Evolutionary conservation across 2,113 vertebrate species (phyloP).

Genomic region (Bubo scandiacus): DNA sequence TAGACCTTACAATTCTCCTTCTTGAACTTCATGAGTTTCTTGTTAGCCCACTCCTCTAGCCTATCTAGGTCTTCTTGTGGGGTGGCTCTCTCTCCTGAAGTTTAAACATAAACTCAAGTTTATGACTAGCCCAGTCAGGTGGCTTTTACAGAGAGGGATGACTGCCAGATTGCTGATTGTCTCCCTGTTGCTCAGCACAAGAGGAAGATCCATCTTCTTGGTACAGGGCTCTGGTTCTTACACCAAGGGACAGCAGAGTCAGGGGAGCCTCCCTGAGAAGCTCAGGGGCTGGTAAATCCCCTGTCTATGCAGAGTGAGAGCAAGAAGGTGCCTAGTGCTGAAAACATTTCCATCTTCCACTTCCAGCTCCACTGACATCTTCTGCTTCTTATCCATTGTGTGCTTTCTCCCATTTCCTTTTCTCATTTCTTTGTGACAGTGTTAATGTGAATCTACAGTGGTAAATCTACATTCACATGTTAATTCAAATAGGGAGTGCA

Average conservation of each 20-base stretch:
- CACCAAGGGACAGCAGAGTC: not conserved
- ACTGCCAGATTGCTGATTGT: not conserved
- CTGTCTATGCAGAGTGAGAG: not conserved
- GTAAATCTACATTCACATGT: not conserved
- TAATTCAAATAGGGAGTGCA: not conserved
- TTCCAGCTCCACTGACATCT: not conserved
- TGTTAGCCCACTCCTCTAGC: no score
- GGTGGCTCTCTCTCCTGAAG: no score
- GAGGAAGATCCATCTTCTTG: not conserved
- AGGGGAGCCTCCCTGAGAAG: not conserved
- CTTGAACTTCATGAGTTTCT: no score
- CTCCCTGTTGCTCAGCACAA: not conserved
- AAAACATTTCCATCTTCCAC: not conserved
- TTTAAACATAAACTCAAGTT: not conserved
- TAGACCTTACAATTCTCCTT: no score
- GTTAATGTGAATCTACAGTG: not conserved
- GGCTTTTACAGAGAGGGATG: not conserved
- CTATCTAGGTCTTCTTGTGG: no score
- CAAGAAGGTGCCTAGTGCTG: not conserved
- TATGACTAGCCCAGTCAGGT: not conserved
- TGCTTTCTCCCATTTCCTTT: not conserved
- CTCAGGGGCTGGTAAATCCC: not conserved
- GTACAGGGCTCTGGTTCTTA: not conserved
- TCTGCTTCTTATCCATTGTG: not conserved
- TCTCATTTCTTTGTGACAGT: not conserved